Conservation (phyloP, 1,140 invertebrate species). For the Muscidifurax raptorellus region DNA sequence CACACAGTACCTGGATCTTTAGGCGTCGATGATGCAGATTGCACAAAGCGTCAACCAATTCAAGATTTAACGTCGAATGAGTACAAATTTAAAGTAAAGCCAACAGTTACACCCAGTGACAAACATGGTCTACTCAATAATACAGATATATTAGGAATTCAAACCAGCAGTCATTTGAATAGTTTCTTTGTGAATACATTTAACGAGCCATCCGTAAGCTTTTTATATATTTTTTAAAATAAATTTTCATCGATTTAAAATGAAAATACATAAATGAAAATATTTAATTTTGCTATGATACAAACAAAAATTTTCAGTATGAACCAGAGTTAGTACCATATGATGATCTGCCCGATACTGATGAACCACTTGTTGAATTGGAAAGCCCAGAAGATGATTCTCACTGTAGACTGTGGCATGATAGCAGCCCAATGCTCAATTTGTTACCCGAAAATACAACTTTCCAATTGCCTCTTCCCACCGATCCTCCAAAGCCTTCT, state of each 20-base stretch:
- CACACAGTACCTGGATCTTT: conserved; percentile 35
- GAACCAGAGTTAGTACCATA: conserved; percentile 72
- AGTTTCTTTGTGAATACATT: conserved; percentile 71
- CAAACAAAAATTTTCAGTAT: conserved; percentile 18
- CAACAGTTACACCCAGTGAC: conserved; percentile 39
- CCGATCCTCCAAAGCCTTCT: conserved; percentile 58
- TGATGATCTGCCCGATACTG: conserved; percentile 71
- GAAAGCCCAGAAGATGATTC: conserved; percentile 67
- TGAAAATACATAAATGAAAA: background rate
- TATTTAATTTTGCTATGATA: background rate
- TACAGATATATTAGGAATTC: conserved; percentile 56
- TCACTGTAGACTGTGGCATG: conserved; percentile 65
- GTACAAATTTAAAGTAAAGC: conserved; percentile 58
- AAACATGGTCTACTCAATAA: conserved; percentile 54
- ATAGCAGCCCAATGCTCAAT: conserved; percentile 62
- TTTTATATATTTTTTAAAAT: conserved; percentile 3
- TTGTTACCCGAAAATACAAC: conserved; percentile 57
- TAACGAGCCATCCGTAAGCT: conserved; percentile 61
- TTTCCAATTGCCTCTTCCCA: conserved; percentile 59
- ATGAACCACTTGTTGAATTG: conserved; percentile 70
- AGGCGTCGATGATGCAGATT: conserved; percentile 46
- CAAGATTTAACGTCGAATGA: conserved; percentile 59
- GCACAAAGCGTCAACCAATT: conserved; percentile 53
- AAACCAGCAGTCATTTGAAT: conserved; percentile 57
- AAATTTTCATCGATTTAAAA: background rate